phyloP scores from a whole-genome alignment of 2,888 invertebrate genomes.

The Torymus texanus region DNA sequence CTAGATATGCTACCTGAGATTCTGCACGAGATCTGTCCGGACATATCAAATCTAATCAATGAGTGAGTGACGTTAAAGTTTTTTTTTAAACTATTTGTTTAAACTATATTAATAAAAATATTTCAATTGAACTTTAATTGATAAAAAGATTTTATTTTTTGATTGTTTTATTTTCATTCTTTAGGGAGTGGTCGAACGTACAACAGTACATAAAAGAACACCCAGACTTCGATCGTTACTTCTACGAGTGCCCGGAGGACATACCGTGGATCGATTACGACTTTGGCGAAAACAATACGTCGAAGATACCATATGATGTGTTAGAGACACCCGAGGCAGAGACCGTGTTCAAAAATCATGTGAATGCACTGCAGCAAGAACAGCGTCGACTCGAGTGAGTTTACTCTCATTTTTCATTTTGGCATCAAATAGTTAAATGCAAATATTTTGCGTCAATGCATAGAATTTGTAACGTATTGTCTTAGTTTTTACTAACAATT shows the following conservation, averaged over 20 bases:
- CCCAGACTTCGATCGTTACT: constrained; percentile 95
- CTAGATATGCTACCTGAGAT: constrained; percentile 86
- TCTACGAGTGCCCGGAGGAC: constrained; percentile 88
- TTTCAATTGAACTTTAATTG: not conserved
- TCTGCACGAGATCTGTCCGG: constrained; percentile 86
- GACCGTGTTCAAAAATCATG: constrained; percentile 92
- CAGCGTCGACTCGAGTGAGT: constrained; percentile 94
- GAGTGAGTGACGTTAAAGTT: constrained; percentile 65
- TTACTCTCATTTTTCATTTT: constrained; percentile 23
- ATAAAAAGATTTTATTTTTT: not conserved
- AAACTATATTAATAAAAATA: not conserved
- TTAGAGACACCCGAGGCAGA: constrained; percentile 94
- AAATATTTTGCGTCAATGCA: constrained; percentile 35
- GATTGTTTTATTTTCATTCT: constrained; percentile 60
- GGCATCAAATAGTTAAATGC: constrained; percentile 38
- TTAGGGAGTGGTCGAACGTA: constrained; percentile 92
- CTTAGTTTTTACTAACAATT: constrained; percentile 55
- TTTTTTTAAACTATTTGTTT: not conserved
- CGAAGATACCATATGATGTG: constrained; percentile 93
- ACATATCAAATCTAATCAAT: constrained; percentile 77
- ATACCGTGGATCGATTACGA: constrained; percentile 87
- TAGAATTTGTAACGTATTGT: constrained; percentile 48
- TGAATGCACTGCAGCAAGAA: constrained; percentile 93
- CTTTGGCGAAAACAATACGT: constrained; percentile 82
- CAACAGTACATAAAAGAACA: constrained; percentile 91